Conservation (phyloP, 1,140 invertebrate species). For the Acromyrmex echinatior region DNA sequence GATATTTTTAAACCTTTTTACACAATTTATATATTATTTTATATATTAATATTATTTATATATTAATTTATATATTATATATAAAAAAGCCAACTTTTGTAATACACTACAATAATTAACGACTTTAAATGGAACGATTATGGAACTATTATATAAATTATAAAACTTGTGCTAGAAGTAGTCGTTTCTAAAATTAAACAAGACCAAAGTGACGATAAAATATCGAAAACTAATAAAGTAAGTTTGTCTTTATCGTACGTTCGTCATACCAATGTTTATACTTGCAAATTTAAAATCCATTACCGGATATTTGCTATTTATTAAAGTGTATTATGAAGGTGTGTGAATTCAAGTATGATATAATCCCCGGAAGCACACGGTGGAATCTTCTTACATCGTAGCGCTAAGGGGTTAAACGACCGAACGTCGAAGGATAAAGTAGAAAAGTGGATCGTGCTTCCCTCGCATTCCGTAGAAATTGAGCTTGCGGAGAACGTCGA, state of each 20-base stretch:
- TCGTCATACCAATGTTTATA: not conserved
- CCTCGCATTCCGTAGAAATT: constrained; percentile 72
- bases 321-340: constrained; percentile 12
- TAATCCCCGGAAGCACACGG: constrained; percentile 60
- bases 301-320: constrained; percentile 30
- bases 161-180: not conserved
- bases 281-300: constrained; percentile 31
- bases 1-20: not conserved
- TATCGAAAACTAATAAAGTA: constrained; percentile 23
- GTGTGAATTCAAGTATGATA: constrained; percentile 59
- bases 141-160: not conserved
- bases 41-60: constrained; percentile 1
- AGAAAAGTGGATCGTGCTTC: constrained; percentile 71
- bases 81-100: not conserved
- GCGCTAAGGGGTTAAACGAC: constrained; percentile 64
- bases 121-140: not conserved
- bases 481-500: constrained; percentile 65
- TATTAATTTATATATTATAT: too few species aligned
- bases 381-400: constrained; percentile 68
- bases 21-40: not conserved
- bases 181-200: constrained; percentile 5
- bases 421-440: constrained; percentile 68
- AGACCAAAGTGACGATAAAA: constrained; percentile 2
- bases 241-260: not conserved
- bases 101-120: not conserved